Conservation (phyloP, 2,113 vertebrate genomes). For the Corydoras sp. region DNA sequence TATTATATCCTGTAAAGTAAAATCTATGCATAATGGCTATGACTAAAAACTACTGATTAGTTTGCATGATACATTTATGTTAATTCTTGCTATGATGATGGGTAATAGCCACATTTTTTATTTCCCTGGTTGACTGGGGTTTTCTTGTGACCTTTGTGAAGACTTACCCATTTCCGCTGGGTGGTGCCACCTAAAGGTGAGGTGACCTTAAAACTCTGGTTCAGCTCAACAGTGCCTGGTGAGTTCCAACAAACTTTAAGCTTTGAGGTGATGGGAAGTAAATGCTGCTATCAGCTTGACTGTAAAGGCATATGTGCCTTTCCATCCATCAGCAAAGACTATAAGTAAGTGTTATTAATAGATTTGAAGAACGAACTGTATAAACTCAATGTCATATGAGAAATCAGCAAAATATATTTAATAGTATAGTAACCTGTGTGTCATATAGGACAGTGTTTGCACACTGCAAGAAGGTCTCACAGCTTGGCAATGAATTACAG, state of each 20-base stretch:
- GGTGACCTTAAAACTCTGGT: conserved; percentile 69
- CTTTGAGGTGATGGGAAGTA: conserved; percentile 79
- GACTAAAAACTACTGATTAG: no score
- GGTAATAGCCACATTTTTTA: background rate
- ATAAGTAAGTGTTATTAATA: conserved; percentile 64
- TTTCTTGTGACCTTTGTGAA: conserved; percentile 33
- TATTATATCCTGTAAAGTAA: no score
- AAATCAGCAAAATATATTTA: background rate
- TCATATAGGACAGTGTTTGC: conserved; percentile 74
- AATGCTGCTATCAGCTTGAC: conserved; percentile 67
- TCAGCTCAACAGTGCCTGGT: conserved; percentile 63
- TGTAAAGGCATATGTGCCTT: conserved; percentile 74
- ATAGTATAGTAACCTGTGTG: conserved; percentile 12
- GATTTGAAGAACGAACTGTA: conserved; percentile 24
- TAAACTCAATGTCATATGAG: background rate
- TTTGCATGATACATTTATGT: no score
- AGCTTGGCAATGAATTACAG: conserved; percentile 57
- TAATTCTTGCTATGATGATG: background rate
- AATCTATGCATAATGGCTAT: no score
- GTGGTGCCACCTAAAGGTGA: conserved; percentile 65
- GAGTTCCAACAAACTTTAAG: conserved; percentile 72
- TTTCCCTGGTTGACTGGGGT: background rate
- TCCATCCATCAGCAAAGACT: conserved; percentile 74
- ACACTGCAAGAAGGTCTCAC: conserved; percentile 55
- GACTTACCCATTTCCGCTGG: conserved; percentile 76